These are phyloP conservation scores for Notechis scutatus DNA, from an alignment of 2,113 vertebrate genomes.

Conservation along the genomic window DNA sequence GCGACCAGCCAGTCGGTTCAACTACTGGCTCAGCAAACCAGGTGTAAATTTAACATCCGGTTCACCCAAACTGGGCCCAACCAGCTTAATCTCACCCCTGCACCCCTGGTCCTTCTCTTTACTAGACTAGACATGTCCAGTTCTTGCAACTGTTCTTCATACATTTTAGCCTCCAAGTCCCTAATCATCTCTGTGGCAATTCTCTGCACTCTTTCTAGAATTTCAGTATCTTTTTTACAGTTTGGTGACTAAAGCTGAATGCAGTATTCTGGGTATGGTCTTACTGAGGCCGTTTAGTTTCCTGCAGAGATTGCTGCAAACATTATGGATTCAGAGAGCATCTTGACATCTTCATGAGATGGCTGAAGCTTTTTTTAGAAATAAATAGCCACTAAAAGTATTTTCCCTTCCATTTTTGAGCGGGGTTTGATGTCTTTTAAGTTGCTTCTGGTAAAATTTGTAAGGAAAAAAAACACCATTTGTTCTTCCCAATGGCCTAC, in stretches of 20 bases:
- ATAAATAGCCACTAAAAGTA: background rate
- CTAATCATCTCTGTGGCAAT: background rate
- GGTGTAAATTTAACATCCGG: no score
- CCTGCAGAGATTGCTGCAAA: background rate
- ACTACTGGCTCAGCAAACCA: no score
- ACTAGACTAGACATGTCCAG: background rate
- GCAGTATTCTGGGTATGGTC: background rate
- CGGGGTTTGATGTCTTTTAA: background rate
- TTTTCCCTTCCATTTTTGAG: background rate
- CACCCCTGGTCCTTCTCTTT: background rate
- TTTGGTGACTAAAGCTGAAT: background rate
- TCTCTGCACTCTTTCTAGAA: background rate
- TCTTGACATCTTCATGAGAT: background rate
- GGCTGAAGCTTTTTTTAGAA: background rate
- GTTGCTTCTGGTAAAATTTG: background rate
- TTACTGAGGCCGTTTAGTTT: background rate
- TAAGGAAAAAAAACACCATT: background rate
- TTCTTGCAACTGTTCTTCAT: background rate
- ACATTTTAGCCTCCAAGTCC: background rate
- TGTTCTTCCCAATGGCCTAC: background rate
- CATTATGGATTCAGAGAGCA: background rate
- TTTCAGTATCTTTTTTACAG: background rate
- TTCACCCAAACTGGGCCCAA: no score
- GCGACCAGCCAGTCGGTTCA: no score
- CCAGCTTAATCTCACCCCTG: no score